A percentile compares a stretch with the other conserved stretches of the same genome.
phyloP scores from a whole-genome alignment of 2,797 vertebrate genomes.

The Typhlichthys subterraneus region DNA sequence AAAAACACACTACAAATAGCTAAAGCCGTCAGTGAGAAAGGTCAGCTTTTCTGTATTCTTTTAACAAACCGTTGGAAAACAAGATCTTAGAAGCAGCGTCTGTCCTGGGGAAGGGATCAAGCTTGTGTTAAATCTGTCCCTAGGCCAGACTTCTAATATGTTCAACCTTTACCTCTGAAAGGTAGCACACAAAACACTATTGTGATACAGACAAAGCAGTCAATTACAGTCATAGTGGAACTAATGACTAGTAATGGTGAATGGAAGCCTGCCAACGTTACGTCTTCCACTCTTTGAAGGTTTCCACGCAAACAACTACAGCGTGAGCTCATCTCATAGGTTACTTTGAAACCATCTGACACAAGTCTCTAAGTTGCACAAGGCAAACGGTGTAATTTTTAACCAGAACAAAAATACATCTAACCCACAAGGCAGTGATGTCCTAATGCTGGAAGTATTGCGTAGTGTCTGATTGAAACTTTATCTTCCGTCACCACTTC shows the following conservation, averaged over 20 bases:
- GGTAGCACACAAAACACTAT: background rate
- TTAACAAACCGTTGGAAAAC: slow-evolving; percentile 57
- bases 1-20: slow-evolving; percentile 37
- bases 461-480: slow-evolving; percentile 74
- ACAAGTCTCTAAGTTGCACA: slow-evolving; percentile 19
- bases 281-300: slow-evolving; percentile 19
- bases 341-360: slow-evolving; percentile 14
- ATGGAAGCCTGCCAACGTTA: background rate
- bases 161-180: slow-evolving; percentile 46
- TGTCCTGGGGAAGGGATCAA: slow-evolving; percentile 31
- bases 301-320: slow-evolving; percentile 7
- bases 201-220: slow-evolving; percentile 26
- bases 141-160: slow-evolving; percentile 39
- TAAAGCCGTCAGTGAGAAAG: slow-evolving; percentile 52
- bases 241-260: slow-evolving; percentile 34
- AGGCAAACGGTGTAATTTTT: slow-evolving; percentile 2
- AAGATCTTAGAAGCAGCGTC: slow-evolving; percentile 45
- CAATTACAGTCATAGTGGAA: slow-evolving; percentile 42
- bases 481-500: slow-evolving; percentile 71
- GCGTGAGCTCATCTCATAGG: background rate
- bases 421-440: slow-evolving; percentile 27
- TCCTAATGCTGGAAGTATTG: slow-evolving; percentile 74
- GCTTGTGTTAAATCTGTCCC: slow-evolving; percentile 40
- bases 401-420: slow-evolving; percentile 25
- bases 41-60: slow-evolving; percentile 63